A percentile compares a stretch with the other conserved stretches of the same genome.
These are phyloP conservation scores for Scaptomyza pallida DNA, from an alignment of 1,140 invertebrate species.

Conservation along the genomic window DNA sequence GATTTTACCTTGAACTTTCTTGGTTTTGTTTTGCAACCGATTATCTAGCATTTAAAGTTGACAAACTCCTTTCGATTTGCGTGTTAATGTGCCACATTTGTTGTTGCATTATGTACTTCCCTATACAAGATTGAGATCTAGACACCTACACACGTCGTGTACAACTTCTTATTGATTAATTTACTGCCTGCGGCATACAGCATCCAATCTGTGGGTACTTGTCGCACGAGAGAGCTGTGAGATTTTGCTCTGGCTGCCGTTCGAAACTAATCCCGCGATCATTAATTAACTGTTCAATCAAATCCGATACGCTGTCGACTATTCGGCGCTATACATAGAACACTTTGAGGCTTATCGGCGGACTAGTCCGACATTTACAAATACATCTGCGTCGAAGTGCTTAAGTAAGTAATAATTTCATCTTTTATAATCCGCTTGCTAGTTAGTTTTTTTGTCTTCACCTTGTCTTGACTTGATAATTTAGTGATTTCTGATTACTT, in stretches of 20 bases:
- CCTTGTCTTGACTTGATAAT: conserved; percentile 4
- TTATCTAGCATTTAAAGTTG: conserved; percentile 30
- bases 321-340: conserved; percentile 33
- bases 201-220: conserved; percentile 71
- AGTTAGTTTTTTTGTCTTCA: conserved; percentile 5
- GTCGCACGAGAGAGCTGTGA: conserved; percentile 45
- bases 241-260: conserved; percentile 23
- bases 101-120: conserved; percentile 30
- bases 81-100: conserved; percentile 16
- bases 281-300: conserved; percentile 80
- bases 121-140: conserved; percentile 50
- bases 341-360: conserved; percentile 14
- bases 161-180: conserved; percentile 65
- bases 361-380: conserved; percentile 3
- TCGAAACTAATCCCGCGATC: conserved; percentile 56
- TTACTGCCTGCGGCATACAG: conserved; percentile 63
- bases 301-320: conserved; percentile 62
- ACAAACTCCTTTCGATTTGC: conserved; percentile 50
- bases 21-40: not conserved
- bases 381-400: not conserved
- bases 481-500: conserved; percentile 34
- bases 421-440: conserved; percentile 3
- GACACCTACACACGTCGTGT: conserved; percentile 54
- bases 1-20: conserved; percentile 19
- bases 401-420: conserved; percentile 13